Conservation (phyloP, 1,140 invertebrate species). For the Caenorhabditis inopinata region DNA sequence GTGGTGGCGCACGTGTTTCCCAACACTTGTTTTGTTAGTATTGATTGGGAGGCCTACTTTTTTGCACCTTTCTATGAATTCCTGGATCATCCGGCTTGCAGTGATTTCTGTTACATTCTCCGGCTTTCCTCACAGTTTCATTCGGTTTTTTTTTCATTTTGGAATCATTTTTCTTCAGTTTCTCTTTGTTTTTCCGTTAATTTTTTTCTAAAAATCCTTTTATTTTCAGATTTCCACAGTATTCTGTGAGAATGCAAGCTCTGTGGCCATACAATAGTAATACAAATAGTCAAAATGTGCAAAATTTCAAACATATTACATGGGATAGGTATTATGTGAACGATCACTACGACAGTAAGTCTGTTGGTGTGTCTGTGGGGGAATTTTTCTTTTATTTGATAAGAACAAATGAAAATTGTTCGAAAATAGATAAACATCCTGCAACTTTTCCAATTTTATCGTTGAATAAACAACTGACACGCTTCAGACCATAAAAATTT, state of each 20-base stretch:
- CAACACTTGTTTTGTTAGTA: no score
- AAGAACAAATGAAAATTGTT: not conserved
- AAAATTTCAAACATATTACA: conserved; percentile 58
- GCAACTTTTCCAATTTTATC: conserved; percentile 1
- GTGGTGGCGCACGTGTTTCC: no score
- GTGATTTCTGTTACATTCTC: no score
- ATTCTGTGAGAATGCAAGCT: conserved; percentile 21
- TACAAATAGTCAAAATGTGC: not conserved
- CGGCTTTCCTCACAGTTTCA: no score
- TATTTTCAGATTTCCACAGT: not conserved
- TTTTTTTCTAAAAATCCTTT: not conserved
- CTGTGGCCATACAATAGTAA: conserved; percentile 57
- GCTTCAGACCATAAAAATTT: no score
- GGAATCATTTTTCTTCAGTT: not conserved
- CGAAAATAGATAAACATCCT: no score
- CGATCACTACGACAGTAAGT: conserved; percentile 55
- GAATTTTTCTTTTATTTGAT: not conserved
- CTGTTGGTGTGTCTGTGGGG: no score
- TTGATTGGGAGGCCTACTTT: no score
- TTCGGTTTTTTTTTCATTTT: no score
- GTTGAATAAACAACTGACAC: no score
- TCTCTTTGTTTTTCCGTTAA: not conserved
- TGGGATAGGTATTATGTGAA: conserved; percentile 64
- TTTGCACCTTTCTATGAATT: no score
- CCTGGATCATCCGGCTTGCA: no score